Percentiles rank a stretch among this genome's conserved stretches.
phyloP scores from a whole-genome alignment of 2,888 invertebrate genomes.

The Crepidodera aurea region DNA sequence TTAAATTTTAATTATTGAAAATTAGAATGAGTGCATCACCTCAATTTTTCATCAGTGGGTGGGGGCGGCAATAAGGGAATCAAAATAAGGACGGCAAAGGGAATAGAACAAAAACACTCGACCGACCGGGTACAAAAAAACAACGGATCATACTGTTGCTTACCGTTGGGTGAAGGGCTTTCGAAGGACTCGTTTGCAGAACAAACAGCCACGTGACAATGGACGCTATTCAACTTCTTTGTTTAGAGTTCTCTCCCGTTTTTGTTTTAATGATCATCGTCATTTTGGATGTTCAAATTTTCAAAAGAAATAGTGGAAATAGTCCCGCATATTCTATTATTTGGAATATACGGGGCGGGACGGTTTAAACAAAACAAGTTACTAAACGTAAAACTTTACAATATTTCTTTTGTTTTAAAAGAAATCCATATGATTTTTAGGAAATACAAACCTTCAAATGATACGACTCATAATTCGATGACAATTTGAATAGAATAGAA shows the following conservation, averaged over 20 bases:
- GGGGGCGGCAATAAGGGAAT: neutral
- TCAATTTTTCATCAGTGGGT: neutral
- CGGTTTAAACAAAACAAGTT: no score
- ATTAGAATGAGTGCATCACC: no score
- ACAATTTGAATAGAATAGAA: no score
- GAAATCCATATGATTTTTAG: no score
- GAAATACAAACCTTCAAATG: no score
- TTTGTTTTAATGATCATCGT: neutral
- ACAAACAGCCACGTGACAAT: conserved; percentile 41
- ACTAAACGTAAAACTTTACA: no score
- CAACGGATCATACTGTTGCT: conserved; percentile 42
- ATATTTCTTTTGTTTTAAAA: no score
- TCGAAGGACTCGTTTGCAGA: conserved; percentile 42
- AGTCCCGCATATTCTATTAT: neutral
- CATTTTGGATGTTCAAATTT: neutral
- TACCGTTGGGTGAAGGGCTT: conserved; percentile 39
- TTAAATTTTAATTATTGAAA: no score
- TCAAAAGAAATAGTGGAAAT: no score
- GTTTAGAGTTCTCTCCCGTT: neutral
- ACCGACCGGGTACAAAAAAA: conserved; percentile 29
- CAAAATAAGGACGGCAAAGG: neutral
- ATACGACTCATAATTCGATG: no score
- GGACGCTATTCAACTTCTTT: conserved; percentile 27
- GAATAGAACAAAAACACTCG: conserved; percentile 29
- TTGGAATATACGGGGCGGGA: no score